phyloP scores from a whole-genome alignment of 2,888 invertebrate species.

The Diplolepis rosae region DNA sequence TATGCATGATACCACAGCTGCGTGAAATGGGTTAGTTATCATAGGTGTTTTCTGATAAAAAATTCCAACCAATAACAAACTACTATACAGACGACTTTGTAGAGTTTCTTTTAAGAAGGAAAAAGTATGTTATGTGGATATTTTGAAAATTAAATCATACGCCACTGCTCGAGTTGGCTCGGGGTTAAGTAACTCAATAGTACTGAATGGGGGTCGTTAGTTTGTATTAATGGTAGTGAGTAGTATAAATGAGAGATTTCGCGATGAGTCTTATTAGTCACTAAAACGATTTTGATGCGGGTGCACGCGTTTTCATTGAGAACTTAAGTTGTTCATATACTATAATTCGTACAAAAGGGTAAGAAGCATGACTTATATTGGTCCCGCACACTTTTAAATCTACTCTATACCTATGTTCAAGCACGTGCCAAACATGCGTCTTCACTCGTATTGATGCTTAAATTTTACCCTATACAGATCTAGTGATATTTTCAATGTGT shows the following conservation, averaged over 20 bases:
- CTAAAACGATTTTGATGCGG: neutral
- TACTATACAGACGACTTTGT: neutral
- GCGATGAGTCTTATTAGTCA: slow-evolving; percentile 13
- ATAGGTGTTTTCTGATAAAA: neutral
- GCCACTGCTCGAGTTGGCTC: slow-evolving; percentile 23
- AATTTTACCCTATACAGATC: too few species aligned
- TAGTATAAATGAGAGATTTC: slow-evolving; percentile 24
- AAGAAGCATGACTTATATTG: neutral
- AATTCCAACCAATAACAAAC: neutral
- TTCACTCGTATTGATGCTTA: too few species aligned
- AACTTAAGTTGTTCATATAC: neutral
- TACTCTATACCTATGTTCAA: neutral
- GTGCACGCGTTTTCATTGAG: neutral
- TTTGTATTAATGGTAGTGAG: neutral
- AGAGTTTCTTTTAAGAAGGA: neutral
- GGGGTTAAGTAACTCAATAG: slow-evolving; percentile 28
- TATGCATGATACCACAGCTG: neutral
- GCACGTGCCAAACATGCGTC: neutral
- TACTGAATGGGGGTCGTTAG: slow-evolving; percentile 18
- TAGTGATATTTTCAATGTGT: too few species aligned
- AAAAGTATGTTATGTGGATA: neutral
- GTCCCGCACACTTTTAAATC: neutral
- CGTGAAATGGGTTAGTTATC: neutral
- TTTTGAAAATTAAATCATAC: slow-evolving; percentile 17
- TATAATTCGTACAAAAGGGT: too few species aligned